phyloP scores from a whole-genome alignment of 2,113 vertebrate species.

The Colinus virginianus region DNA sequence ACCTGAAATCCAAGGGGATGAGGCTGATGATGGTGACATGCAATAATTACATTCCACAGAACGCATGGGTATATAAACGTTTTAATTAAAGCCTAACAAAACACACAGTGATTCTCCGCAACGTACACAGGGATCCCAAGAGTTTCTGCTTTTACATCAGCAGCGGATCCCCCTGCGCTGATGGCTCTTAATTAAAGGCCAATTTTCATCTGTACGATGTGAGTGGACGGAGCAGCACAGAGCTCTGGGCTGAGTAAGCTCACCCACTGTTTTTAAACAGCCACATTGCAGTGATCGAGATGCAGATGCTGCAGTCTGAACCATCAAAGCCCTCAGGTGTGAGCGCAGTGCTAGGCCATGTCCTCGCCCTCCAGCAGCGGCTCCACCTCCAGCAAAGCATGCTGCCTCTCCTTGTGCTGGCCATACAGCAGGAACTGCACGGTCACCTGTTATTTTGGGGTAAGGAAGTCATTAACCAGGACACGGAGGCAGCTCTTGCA shows the following conservation, averaged over 20 bases:
- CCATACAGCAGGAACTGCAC: conserved; percentile 70
- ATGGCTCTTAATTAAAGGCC: background rate
- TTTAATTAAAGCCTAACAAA: background rate
- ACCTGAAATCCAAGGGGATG: too few relatives aligned
- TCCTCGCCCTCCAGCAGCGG: conserved; percentile 70
- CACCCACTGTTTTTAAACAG: background rate
- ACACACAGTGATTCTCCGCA: background rate
- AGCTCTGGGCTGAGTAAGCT: background rate
- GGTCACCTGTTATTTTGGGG: conserved; percentile 67
- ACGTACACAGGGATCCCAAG: fast-evolving
- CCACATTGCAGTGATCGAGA: too few relatives aligned
- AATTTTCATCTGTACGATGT: background rate
- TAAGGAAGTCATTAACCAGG: conserved; percentile 21
- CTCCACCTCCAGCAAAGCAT: conserved; percentile 56
- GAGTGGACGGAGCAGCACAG: fast-evolving
- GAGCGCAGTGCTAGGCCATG: background rate
- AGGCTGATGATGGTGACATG: too few relatives aligned
- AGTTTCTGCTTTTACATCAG: background rate
- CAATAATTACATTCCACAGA: background rate
- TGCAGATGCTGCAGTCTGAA: background rate
- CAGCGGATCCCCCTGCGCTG: background rate
- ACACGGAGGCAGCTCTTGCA: background rate
- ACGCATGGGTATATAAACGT: background rate
- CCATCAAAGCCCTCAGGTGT: background rate
- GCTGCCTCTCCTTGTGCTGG: conserved; percentile 10